These are phyloP conservation scores for Eulithis prunata DNA, from an alignment of 2,888 invertebrate genomes.

Conservation along the genomic window DNA sequence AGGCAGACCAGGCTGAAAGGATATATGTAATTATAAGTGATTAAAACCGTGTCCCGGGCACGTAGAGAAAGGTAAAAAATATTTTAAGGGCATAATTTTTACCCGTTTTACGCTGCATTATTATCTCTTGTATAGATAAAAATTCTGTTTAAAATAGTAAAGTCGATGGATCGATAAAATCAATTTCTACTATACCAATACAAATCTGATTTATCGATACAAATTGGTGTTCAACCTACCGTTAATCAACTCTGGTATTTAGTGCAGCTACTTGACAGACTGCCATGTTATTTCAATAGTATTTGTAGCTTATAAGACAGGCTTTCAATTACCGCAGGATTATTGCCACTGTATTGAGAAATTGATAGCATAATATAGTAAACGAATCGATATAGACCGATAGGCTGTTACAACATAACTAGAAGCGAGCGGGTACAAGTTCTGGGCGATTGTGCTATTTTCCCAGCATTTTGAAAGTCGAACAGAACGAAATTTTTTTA, in stretches of 20 bases:
- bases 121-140: no score
- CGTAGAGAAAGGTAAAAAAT: no score
- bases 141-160: no score
- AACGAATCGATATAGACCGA: constrained; percentile 28
- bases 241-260: constrained; percentile 49
- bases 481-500: background rate
- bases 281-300: constrained; percentile 44
- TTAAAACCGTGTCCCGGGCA: no score
- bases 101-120: no score
- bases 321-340: constrained; percentile 23
- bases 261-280: constrained; percentile 44
- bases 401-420: constrained; percentile 25
- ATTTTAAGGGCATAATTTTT: no score
- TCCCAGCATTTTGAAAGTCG: background rate
- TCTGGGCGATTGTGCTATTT: background rate
- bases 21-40: no score
- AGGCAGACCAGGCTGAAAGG: no score
- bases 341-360: constrained; percentile 26
- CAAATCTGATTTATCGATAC: constrained; percentile 12
- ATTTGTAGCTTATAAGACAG: constrained; percentile 30
- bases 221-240: constrained; percentile 34
- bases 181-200: background rate
- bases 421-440: background rate
- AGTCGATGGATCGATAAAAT: no score
- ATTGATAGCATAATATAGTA: constrained; percentile 26